phyloP scores from a whole-genome alignment of 1,140 invertebrate species.

The Drosophila parvula region DNA sequence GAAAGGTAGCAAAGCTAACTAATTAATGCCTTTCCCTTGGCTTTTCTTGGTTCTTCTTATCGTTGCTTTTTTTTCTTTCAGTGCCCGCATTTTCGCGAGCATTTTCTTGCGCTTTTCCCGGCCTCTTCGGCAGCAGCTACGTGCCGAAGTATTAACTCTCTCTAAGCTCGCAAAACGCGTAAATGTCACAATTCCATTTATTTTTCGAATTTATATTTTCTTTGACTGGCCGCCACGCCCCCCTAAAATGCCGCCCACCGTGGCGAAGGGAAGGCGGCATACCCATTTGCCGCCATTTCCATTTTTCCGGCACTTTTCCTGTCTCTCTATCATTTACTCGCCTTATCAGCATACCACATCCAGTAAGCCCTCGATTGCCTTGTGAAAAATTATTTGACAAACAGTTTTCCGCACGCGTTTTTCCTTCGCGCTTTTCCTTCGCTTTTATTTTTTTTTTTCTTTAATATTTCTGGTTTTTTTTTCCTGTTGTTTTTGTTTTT shows the following conservation, averaged over 20 bases:
- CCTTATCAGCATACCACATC: slow-evolving; percentile 41
- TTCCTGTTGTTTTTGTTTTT: not conserved
- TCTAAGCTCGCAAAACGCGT: slow-evolving; percentile 78
- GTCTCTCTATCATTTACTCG: slow-evolving; percentile 44
- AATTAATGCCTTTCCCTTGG: not conserved
- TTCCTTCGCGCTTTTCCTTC: slow-evolving; percentile 6
- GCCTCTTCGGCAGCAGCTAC: slow-evolving; percentile 35
- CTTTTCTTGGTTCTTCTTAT: rapidly evolving
- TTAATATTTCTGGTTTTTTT: slow-evolving; percentile 8
- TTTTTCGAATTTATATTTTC: slow-evolving; percentile 76
- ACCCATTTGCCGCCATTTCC: slow-evolving; percentile 42
- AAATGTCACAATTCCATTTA: slow-evolving; percentile 83
- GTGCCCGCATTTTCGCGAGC: slow-evolving; percentile 7
- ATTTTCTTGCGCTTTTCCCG: slow-evolving; percentile 16
- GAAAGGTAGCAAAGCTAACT: not conserved
- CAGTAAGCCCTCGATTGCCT: slow-evolving; percentile 39
- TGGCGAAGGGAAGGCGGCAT: not conserved
- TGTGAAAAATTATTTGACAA: slow-evolving; percentile 81
- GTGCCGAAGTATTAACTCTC: slow-evolving; percentile 78
- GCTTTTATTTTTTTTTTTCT: not conserved
- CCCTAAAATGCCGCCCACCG: slow-evolving; percentile 19
- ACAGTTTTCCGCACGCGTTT: slow-evolving; percentile 77
- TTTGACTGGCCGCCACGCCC: slow-evolving; percentile 63
- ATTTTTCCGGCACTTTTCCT: slow-evolving; percentile 15
- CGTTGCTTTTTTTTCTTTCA: not conserved